Percentiles rank a stretch among this genome's conserved stretches.
Conservation (phyloP, 2,888 invertebrate species). For the Nebria brevicollis region DNA sequence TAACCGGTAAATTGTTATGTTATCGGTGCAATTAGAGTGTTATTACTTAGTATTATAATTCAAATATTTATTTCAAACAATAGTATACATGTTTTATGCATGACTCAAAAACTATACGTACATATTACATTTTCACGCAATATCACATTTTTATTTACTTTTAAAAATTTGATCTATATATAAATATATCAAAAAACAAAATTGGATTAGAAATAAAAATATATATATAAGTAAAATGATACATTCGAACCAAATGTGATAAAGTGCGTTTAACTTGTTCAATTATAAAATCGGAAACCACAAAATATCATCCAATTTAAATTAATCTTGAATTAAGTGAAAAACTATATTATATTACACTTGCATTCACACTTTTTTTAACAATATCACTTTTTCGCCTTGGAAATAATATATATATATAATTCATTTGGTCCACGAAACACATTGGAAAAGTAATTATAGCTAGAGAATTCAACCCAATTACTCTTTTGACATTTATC, state of each 20-base stretch:
- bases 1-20: not conserved
- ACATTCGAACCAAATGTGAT: too few species aligned
- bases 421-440: constrained; percentile 15
- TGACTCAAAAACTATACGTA: too few species aligned
- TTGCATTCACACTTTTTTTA: too few species aligned
- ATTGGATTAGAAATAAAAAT: not conserved
- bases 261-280: not conserved
- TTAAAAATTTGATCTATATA: too few species aligned
- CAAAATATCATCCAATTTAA: not conserved
- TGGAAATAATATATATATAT: not conserved
- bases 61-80: not conserved
- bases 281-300: constrained; percentile 5
- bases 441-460: constrained; percentile 19
- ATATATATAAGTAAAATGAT: not conserved
- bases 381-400: too few species aligned
- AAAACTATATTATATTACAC: too few species aligned
- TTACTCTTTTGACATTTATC: constrained; percentile 33
- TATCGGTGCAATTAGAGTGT: not conserved
- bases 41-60: not conserved
- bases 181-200: too few species aligned
- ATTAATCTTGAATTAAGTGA: not conserved
- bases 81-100: not conserved
- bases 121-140: too few species aligned
- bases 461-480: constrained; percentile 18
- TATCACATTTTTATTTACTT: too few species aligned